phyloP scores from a whole-genome alignment of 1,140 invertebrate genomes.

The Elysia chlorotica region DNA sequence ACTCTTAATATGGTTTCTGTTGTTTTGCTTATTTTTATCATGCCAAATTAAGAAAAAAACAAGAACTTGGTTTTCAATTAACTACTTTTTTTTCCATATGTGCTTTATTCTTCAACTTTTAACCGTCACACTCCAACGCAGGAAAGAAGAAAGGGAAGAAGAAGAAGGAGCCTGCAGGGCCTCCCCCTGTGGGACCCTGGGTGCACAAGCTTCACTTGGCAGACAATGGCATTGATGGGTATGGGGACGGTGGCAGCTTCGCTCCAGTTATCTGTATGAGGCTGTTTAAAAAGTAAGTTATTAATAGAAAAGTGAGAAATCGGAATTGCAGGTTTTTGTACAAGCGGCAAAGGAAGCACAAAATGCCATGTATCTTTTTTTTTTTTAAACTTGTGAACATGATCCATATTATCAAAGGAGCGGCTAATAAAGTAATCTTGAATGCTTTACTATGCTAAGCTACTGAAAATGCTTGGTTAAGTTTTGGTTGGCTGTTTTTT shows the following conservation, averaged over 20 bases:
- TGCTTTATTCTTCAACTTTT: neutral
- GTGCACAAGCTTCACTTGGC: slow-evolving; percentile 58
- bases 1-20: no score
- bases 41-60: no score
- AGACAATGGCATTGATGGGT: slow-evolving; percentile 59
- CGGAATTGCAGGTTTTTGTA: neutral
- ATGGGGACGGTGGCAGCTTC: slow-evolving; percentile 42
- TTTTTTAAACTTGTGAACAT: neutral
- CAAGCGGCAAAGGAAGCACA: neutral
- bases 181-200: slow-evolving; percentile 59
- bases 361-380: neutral
- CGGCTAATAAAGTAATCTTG: no score
- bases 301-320: neutral
- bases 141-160: slow-evolving; percentile 58
- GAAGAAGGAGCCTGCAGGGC: slow-evolving; percentile 48
- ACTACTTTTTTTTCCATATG: no score
- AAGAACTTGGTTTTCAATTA: no score
- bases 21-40: no score
- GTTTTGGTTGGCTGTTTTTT: no score
- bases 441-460: no score
- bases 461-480: no score
- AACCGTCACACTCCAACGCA: neutral
- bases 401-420: neutral
- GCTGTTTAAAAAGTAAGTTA: slow-evolving; percentile 53
- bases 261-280: slow-evolving; percentile 53